Conservation (phyloP, 1,140 invertebrate genomes). For the Matsumurasca onukii region DNA sequence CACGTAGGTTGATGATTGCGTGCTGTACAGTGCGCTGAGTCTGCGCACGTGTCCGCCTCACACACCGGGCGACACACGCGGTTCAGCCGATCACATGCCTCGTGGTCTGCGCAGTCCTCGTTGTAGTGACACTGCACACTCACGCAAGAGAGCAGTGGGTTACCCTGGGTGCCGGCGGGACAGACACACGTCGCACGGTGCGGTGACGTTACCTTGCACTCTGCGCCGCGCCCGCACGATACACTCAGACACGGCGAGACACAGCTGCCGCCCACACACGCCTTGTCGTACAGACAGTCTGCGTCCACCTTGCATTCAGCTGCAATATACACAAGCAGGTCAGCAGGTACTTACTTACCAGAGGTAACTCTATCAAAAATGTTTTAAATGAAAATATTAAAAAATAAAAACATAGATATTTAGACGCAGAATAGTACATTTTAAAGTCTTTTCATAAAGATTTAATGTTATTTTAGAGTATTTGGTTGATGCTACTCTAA, state of each 20-base stretch:
- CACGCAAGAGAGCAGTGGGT: slow-evolving; percentile 79
- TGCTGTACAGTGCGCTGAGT: slow-evolving; percentile 70
- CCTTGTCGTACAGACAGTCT: slow-evolving; percentile 85
- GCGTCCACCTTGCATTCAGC: slow-evolving; percentile 79
- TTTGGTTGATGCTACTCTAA: too few relatives aligned
- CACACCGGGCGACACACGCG: slow-evolving; percentile 82
- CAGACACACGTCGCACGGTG: slow-evolving; percentile 81
- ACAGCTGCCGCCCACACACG: slow-evolving; percentile 76
- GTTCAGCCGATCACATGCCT: slow-evolving; percentile 82
- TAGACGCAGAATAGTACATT: too few relatives aligned
- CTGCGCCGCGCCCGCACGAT: slow-evolving; percentile 75
- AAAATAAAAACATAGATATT: too few relatives aligned
- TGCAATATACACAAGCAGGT: too few relatives aligned
- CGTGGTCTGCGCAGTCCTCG: slow-evolving; percentile 83
- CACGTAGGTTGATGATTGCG: slow-evolving; percentile 77
- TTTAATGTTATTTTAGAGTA: too few relatives aligned
- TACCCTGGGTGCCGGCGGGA: slow-evolving; percentile 80
- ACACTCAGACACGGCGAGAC: slow-evolving; percentile 70
- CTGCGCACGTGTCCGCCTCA: slow-evolving; percentile 71
- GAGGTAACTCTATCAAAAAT: too few relatives aligned
- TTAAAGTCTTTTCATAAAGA: too few relatives aligned
- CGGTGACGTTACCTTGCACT: slow-evolving; percentile 58
- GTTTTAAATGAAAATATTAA: too few relatives aligned
- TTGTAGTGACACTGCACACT: slow-evolving; percentile 83
- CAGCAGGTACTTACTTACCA: too few relatives aligned